phyloP scores from a whole-genome alignment of 2,888 invertebrate species.

The Parnassius apollo region DNA sequence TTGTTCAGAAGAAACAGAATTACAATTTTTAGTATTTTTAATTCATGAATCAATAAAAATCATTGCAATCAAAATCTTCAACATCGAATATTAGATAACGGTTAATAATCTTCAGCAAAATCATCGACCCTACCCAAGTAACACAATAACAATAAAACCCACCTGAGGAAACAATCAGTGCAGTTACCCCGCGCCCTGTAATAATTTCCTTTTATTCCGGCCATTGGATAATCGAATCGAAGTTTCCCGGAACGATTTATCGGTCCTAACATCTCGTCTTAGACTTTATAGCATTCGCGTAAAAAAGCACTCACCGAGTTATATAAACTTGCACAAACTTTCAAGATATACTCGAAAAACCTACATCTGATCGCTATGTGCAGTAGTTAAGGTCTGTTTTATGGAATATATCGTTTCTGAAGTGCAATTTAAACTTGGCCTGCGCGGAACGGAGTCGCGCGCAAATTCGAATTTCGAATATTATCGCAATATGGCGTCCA shows the following conservation, averaged over 20 bases:
- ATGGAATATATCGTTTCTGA: constrained; percentile 13
- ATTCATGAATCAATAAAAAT: no score
- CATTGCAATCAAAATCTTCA: no score
- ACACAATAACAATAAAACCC: constrained; percentile 47
- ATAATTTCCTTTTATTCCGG: constrained; percentile 46
- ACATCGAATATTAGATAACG: not conserved
- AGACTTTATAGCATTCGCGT: constrained; percentile 59
- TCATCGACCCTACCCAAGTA: constrained; percentile 32
- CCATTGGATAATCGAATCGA: constrained; percentile 64
- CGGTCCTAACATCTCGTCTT: constrained; percentile 44
- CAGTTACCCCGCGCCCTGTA: constrained; percentile 28
- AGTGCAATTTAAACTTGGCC: constrained; percentile 9
- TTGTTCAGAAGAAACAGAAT: no score
- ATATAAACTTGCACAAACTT: constrained; percentile 46
- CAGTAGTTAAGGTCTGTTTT: constrained; percentile 39
- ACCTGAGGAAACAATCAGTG: constrained; percentile 41
- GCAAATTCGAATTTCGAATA: constrained; percentile 63
- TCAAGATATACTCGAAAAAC: constrained; percentile 12
- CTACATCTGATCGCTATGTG: constrained; percentile 19
- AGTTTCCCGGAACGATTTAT: constrained; percentile 63
- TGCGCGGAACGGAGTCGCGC: constrained; percentile 37
- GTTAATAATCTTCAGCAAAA: constrained; percentile 10
- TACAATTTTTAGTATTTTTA: no score
- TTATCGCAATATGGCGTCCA: constrained; percentile 73
- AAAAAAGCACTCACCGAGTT: constrained; percentile 57